A percentile compares a stretch with the other conserved stretches of the same genome.
Evolutionary conservation across 92 coral and sea anemone species (phyloP).

Genomic region (Porites divaricata): DNA sequence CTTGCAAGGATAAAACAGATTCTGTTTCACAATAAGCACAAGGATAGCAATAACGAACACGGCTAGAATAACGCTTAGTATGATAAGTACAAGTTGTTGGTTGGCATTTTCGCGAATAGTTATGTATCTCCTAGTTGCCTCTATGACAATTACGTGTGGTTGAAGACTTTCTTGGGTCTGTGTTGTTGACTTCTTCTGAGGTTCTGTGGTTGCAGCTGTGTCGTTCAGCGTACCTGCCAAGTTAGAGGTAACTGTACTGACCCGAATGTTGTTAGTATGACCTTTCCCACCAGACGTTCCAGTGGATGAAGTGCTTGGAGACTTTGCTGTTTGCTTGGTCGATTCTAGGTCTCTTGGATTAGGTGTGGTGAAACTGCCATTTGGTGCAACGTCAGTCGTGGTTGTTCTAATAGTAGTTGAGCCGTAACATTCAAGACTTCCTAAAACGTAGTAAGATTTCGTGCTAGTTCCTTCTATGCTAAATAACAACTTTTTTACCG

Average conservation of each 20-base stretch:
- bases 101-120: conserved; percentile 81
- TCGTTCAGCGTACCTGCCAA: conserved; percentile 6
- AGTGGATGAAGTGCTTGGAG: conserved; percentile 21
- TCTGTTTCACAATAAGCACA: conserved; percentile 72
- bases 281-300: background rate
- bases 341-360: background rate
- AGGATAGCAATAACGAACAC: conserved; percentile 75
- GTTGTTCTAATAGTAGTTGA: conserved; percentile 49
- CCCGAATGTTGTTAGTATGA: background rate
- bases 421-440: conserved; percentile 83
- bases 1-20: conserved; percentile 75
- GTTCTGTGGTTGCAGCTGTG: background rate
- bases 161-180: conserved; percentile 41
- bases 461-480: conserved; percentile 71
- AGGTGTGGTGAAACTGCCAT: conserved; percentile 3
- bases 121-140: conserved; percentile 73
- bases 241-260: background rate
- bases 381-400: conserved; percentile 23
- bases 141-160: conserved; percentile 74
- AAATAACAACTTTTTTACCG: conserved; percentile 73
- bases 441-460: conserved; percentile 64
- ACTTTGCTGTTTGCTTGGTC: conserved; percentile 15
- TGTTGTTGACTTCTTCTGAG: background rate
- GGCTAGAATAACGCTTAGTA: conserved; percentile 80
- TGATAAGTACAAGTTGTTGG: conserved; percentile 87